phyloP scores from a whole-genome alignment of 1,140 invertebrate genomes.

The Riptortus pedestris region DNA sequence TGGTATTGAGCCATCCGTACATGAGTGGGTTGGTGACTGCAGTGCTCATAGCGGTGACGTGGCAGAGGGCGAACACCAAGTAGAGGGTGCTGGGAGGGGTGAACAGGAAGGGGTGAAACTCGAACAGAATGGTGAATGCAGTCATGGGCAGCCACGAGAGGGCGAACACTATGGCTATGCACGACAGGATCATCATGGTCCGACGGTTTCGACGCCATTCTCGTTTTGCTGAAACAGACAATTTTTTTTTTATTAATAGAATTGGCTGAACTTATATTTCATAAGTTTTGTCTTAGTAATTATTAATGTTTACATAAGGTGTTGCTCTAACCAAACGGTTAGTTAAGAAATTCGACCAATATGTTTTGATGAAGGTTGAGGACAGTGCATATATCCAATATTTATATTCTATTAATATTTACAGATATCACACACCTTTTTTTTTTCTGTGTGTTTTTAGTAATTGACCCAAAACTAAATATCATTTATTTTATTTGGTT shows the following conservation, averaged over 20 bases:
- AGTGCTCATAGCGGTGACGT: slow-evolving; percentile 47
- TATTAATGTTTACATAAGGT: too few relatives aligned
- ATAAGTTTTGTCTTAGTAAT: neutral
- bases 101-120: slow-evolving; percentile 30
- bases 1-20: slow-evolving; percentile 47
- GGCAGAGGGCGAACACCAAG: slow-evolving; percentile 44
- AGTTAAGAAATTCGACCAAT: too few relatives aligned
- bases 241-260: neutral
- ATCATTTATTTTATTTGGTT: too few relatives aligned
- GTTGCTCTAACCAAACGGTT: too few relatives aligned
- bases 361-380: too few relatives aligned
- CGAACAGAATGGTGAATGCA: slow-evolving; percentile 42
- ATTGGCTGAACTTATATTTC: too few relatives aligned
- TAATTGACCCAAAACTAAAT: too few relatives aligned
- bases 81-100: slow-evolving; percentile 36
- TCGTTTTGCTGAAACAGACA: slow-evolving; percentile 31
- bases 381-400: too few relatives aligned
- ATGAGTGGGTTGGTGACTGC: slow-evolving; percentile 45
- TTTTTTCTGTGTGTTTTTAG: too few relatives aligned
- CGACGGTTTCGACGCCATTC: slow-evolving; percentile 41
- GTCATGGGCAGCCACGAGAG: slow-evolving; percentile 46
- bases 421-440: too few relatives aligned
- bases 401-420: too few relatives aligned
- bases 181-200: slow-evolving; percentile 38
- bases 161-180: slow-evolving; percentile 40